Percentiles rank a stretch among this genome's conserved stretches.
Conservation (phyloP, 2,113 vertebrate genomes). For the Tautogolabrus adspersus region DNA sequence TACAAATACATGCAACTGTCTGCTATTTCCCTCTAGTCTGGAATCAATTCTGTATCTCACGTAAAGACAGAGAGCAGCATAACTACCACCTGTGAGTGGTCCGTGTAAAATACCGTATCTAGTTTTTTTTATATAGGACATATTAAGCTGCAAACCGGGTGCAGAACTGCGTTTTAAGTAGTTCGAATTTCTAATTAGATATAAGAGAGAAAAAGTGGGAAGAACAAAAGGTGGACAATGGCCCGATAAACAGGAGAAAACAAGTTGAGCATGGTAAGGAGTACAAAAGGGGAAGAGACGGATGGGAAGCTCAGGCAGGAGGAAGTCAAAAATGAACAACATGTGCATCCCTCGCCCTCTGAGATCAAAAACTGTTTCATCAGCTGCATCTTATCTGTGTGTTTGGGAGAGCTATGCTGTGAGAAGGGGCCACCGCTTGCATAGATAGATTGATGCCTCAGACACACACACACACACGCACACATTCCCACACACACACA, state of each 20-base stretch:
- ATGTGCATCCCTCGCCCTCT: slow-evolving; percentile 48
- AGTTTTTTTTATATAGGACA: neutral
- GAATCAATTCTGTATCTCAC: slow-evolving; percentile 40
- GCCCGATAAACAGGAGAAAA: slow-evolving; percentile 1
- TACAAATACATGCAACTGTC: slow-evolving; percentile 22
- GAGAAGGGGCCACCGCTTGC: slow-evolving; percentile 41
- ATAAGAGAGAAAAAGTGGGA: neutral
- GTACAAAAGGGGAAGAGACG: slow-evolving; percentile 16
- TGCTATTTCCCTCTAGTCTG: slow-evolving; percentile 13
- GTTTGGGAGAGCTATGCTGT: slow-evolving; percentile 32
- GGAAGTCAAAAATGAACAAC: slow-evolving; percentile 74
- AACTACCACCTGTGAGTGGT: slow-evolving; percentile 18
- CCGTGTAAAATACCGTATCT: neutral
- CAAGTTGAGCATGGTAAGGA: neutral
- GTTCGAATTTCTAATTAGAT: slow-evolving; percentile 8
- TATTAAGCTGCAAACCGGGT: neutral
- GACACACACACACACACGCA: slow-evolving; percentile 18
- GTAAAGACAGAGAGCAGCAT: slow-evolving; percentile 34
- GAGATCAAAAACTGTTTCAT: slow-evolving; percentile 73
- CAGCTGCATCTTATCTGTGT: slow-evolving; percentile 74
- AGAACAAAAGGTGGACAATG: neutral
- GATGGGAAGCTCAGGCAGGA: slow-evolving; percentile 61
- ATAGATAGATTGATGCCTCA: slow-evolving; percentile 61
- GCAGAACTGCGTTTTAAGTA: neutral
- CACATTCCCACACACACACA: neutral